Conservation (phyloP, 2,888 invertebrate genomes). For the Apantesis nais region DNA sequence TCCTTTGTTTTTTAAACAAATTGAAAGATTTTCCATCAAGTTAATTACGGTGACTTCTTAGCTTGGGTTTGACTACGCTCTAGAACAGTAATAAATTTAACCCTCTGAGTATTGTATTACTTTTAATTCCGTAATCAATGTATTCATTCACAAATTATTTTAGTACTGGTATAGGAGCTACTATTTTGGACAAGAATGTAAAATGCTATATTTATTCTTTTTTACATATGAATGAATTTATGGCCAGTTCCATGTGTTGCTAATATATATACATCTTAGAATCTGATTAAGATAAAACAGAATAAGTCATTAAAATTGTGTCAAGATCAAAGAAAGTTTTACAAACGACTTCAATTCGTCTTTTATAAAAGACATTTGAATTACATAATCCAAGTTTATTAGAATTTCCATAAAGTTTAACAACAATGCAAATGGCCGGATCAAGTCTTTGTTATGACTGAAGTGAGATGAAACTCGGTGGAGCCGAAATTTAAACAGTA, state of each 20-base stretch:
- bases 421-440: constrained; percentile 30
- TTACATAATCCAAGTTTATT: constrained; percentile 38
- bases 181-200: not conserved
- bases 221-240: not conserved
- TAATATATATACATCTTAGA: not conserved
- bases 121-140: too few relatives aligned
- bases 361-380: constrained; percentile 30
- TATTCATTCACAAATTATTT: not conserved
- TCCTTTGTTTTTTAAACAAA: not conserved
- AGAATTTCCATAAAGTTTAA: constrained; percentile 44
- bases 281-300: not conserved
- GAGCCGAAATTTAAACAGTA: constrained; percentile 5
- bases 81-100: too few relatives aligned
- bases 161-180: not conserved
- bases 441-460: constrained; percentile 18
- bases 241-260: too few relatives aligned
- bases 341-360: constrained; percentile 12
- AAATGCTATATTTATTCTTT: not conserved
- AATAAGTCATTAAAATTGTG: constrained; percentile 17
- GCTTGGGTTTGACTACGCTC: not conserved
- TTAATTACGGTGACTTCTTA: not conserved
- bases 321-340: constrained; percentile 15
- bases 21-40: not conserved
- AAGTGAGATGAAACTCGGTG: constrained; percentile 11
- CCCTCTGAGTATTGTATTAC: too few relatives aligned